Evolutionary conservation across 1,140 invertebrate species (phyloP).

Genomic region (Drosophila ananassae): DNA sequence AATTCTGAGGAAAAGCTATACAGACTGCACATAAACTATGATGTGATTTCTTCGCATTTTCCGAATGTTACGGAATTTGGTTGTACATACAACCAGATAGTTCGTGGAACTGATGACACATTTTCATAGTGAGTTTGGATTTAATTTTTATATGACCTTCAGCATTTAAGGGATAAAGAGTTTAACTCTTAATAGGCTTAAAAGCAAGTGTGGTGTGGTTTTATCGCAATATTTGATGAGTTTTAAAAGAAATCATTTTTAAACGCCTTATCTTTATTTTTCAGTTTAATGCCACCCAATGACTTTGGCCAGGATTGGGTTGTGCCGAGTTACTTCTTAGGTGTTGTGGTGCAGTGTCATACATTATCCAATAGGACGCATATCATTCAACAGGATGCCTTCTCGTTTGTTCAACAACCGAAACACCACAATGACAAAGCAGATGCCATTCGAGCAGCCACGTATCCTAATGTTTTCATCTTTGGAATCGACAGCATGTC

Average conservation of each 20-base stretch:
- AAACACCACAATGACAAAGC: conserved; percentile 13
- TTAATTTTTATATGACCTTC: background rate
- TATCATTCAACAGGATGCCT: conserved; percentile 49
- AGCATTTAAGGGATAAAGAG: too few relatives aligned
- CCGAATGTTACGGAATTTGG: background rate
- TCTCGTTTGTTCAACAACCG: conserved; percentile 45
- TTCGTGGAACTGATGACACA: background rate
- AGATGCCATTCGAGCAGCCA: conserved; percentile 57
- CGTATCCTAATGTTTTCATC: conserved; percentile 33
- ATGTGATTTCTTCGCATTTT: conserved; percentile 57
- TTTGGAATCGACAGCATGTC: conserved; percentile 45
- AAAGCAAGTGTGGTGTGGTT: too few relatives aligned
- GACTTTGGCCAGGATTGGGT: conserved; percentile 12
- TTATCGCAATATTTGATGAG: too few relatives aligned
- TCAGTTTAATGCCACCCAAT: background rate
- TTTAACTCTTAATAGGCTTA: too few relatives aligned
- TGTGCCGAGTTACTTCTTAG: conserved; percentile 25
- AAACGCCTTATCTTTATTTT: too few relatives aligned
- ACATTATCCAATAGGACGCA: background rate
- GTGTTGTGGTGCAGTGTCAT: conserved; percentile 35
- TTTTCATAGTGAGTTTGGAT: conserved; percentile 13
- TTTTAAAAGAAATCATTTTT: too few relatives aligned
- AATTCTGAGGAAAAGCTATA: conserved; percentile 46
- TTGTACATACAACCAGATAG: conserved; percentile 20
- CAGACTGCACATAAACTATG: conserved; percentile 60